A percentile compares a stretch with the other conserved stretches of the same genome.
These are phyloP conservation scores for Netta rufina DNA, from an alignment of 2,797 vertebrate species.

Conservation along the genomic window DNA sequence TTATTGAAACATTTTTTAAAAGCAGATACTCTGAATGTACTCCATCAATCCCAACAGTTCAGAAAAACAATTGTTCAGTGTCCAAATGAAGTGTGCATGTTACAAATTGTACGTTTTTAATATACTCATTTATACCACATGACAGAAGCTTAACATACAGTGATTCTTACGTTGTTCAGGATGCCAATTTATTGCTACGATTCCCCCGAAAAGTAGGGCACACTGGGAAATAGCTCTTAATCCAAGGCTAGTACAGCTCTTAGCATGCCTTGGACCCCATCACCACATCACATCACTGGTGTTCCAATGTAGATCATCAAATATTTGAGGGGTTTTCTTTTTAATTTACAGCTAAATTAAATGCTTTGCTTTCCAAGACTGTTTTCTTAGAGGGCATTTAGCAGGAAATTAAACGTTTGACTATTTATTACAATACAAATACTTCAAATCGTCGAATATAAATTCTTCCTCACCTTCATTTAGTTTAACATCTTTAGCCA, in stretches of 20 bases:
- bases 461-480: constrained; percentile 5
- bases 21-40: background rate
- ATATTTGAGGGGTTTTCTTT: background rate
- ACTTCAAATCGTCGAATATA: constrained; percentile 37
- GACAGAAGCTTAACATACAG: constrained; percentile 41
- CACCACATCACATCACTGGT: background rate
- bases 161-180: background rate
- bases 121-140: constrained; percentile 39
- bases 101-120: constrained; percentile 20
- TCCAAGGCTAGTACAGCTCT: background rate
- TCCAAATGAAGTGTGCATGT: constrained; percentile 8
- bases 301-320: background rate
- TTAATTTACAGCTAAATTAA: constrained; percentile 46
- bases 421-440: constrained; percentile 45
- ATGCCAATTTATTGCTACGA: constrained; percentile 43
- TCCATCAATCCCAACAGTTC: background rate
- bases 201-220: background rate
- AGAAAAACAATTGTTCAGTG: constrained; percentile 26
- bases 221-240: constrained; percentile 12
- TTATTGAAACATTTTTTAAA: constrained; percentile 54
- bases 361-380: background rate
- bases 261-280: background rate
- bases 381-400: background rate
- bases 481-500: background rate
- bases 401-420: constrained; percentile 47